Conservation (phyloP, 2,113 vertebrate species). For the Anolis carolinensis region DNA sequence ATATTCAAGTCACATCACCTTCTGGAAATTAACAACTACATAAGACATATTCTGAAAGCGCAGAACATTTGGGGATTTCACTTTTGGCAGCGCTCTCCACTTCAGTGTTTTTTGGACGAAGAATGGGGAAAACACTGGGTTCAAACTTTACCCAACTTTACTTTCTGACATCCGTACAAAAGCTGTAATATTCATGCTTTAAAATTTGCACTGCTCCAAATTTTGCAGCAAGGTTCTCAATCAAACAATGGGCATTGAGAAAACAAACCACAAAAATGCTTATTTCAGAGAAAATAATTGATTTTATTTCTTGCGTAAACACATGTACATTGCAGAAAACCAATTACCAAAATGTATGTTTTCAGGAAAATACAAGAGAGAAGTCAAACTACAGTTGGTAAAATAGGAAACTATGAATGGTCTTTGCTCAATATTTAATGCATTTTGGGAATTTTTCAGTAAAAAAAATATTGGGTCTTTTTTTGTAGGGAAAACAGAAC, state of each 20-base stretch:
- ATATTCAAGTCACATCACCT: neutral
- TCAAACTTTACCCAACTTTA: neutral
- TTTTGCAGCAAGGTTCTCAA: neutral
- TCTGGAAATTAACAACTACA: conserved; percentile 13
- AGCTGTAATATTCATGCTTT: neutral
- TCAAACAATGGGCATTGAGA: no score
- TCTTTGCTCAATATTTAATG: no score
- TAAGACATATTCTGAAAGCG: neutral
- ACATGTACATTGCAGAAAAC: no score
- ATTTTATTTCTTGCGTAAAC: no score
- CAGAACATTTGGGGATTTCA: neutral
- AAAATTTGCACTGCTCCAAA: neutral
- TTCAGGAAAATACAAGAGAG: no score
- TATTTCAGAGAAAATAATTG: neutral
- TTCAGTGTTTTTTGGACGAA: neutral
- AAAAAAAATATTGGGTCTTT: no score
- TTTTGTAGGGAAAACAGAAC: no score
- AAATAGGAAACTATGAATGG: neutral
- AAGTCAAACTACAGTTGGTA: neutral
- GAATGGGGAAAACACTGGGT: neutral
- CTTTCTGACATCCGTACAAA: neutral
- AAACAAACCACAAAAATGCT: no score
- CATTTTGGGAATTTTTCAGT: no score
- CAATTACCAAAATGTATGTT: no score
- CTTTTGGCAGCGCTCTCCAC: neutral